Evolutionary conservation across 2,888 invertebrate genomes (phyloP), one percentile per base, ranked within the genome.

Genomic region (Lomographa bimaculata): DNA sequence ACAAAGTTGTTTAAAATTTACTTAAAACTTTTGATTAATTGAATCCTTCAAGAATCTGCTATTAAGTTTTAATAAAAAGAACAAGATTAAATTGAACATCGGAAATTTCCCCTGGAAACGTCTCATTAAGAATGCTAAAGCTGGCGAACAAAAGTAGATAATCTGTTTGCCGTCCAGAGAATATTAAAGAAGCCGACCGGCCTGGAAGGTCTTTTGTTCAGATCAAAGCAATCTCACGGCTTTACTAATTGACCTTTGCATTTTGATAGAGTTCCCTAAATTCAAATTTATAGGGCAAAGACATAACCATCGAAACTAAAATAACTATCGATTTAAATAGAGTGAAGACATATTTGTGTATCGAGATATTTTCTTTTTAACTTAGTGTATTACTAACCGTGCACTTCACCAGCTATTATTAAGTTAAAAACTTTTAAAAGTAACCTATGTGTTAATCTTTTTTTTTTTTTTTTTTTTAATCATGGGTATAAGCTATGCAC

Each of bases 111-210:
- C 62, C 60, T 64, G 60, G 61, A 72, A 71, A 71, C 65, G 66
- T 71, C 79, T 83, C 74, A 80, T 83, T 82, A 77, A 75, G 76
- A 77, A 83, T 82, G 72, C 78, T 72, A 74, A 80, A 80, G 73
- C 75, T 60, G 62, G 67, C 66, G 68, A 79, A 75, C 74, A 79
- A 78, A 79, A 83, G 81, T 80, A 77, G 77, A 78, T 85, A 84
- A 83, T 83, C 82, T 79, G 74, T 75, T 75, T 71, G 69, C 68
- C 74, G 73, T 79, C 78, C 63, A 67, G 72, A 67, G 76, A 79
- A 77, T 73, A 77, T 83, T 79, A 79, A 78, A 78, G 79, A 75
- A 77, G 72, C 67, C 71, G 68, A 63, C 69, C 64, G 63, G 54
- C 56, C 64, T 71, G 67, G 70, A 71, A 76, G 69, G 66, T 69